Conservation (phyloP, 2,113 vertebrate species). For the Dascyllus trimaculatus region DNA sequence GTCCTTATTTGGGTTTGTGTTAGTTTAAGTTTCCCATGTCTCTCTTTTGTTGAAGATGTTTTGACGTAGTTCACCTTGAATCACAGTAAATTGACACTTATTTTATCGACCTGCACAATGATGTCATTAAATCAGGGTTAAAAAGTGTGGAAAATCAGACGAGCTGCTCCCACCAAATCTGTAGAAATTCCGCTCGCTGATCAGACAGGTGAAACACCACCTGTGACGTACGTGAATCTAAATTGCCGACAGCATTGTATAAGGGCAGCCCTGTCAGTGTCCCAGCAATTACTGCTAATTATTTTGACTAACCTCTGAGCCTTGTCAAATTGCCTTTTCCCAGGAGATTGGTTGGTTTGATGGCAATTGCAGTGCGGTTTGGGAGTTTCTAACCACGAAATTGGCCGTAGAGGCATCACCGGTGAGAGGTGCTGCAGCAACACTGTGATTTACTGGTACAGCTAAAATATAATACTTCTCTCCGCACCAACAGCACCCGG, state of each 20-base stretch:
- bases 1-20: too few relatives aligned
- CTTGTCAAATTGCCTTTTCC: conserved; percentile 52
- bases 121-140: background rate
- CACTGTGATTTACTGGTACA: conserved; percentile 48
- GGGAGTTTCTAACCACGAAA: conserved; percentile 85
- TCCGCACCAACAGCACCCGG: background rate
- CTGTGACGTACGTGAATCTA: conserved; percentile 39
- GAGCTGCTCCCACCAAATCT: conserved; percentile 81
- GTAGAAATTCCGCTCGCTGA: conserved; percentile 79
- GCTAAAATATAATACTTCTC: conserved; percentile 7
- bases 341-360: conserved; percentile 83
- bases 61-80: background rate
- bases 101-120: background rate
- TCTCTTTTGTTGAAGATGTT: background rate
- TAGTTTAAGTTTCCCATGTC: background rate
- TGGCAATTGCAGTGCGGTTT: conserved; percentile 82
- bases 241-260: conserved; percentile 45
- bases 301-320: conserved; percentile 50
- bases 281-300: conserved; percentile 53
- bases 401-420: conserved; percentile 87
- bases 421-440: conserved; percentile 82
- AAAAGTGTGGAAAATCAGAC: conserved; percentile 71
- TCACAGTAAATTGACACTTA: conserved; percentile 16
- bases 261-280: conserved; percentile 35
- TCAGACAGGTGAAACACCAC: conserved; percentile 80